A percentile compares a stretch with the other conserved stretches of the same genome.
Evolutionary conservation across 1,140 invertebrate genomes (phyloP).

Genomic region (Polypedilum vanderplanki): DNA sequence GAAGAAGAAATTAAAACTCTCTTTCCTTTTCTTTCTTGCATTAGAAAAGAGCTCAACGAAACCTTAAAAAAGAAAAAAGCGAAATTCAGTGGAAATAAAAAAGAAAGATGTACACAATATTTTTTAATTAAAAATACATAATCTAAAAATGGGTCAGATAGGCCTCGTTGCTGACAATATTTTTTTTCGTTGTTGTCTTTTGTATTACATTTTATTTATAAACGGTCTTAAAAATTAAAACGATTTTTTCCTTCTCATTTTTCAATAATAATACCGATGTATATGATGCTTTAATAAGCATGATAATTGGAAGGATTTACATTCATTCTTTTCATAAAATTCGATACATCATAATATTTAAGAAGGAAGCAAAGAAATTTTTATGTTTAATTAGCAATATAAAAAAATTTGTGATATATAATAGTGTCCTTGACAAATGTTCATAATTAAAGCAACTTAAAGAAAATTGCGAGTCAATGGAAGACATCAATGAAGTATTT

Average conservation of each 20-base stretch:
- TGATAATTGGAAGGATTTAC: constrained; percentile 18
- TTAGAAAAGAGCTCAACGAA: neutral
- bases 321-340: neutral
- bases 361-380: too few species aligned
- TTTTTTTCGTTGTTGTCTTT: neutral
- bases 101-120: constrained; percentile 14
- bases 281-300: neutral
- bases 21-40: neutral
- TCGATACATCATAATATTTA: neutral
- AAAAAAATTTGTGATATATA: too few species aligned
- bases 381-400: too few species aligned
- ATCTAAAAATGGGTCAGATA: constrained; percentile 23
- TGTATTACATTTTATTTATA: neutral
- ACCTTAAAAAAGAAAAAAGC: neutral
- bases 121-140: constrained; percentile 29
- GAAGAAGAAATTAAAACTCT: constrained; percentile 24
- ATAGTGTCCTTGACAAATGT: too few species aligned
- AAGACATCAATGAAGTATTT: too few species aligned
- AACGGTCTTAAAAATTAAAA: constrained; percentile 6
- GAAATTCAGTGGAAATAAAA: neutral
- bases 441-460: too few species aligned
- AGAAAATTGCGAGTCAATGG: too few species aligned
- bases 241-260: neutral
- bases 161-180: neutral
- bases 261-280: neutral